Evolutionary conservation across 2,797 vertebrate genomes (phyloP).

Genomic region (Remorina albescens): DNA sequence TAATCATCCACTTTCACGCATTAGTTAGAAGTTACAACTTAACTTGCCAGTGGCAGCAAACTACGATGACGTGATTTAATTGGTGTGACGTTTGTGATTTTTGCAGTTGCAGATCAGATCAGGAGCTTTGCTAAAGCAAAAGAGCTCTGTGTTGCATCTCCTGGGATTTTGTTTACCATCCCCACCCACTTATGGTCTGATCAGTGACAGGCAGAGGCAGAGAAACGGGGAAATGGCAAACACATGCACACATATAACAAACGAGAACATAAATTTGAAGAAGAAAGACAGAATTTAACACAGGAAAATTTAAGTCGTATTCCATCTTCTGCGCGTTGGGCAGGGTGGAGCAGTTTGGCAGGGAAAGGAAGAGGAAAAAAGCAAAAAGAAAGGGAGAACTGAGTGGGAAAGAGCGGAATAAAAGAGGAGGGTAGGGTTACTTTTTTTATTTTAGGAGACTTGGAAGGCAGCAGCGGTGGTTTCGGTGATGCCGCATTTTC

Average conservation of each 20-base stretch:
- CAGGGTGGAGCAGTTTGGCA: conserved; percentile 83
- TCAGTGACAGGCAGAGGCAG: conserved; percentile 48
- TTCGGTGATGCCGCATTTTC: conserved; percentile 86
- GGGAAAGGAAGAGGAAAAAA: conserved; percentile 20
- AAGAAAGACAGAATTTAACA: not conserved
- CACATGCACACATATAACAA: conserved; percentile 20
- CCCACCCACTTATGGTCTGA: conserved; percentile 59
- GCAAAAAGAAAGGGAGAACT: conserved; percentile 25
- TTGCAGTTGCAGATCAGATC: conserved; percentile 34
- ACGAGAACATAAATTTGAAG: not conserved
- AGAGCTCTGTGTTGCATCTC: conserved; percentile 56
- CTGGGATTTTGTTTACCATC: conserved; percentile 61
- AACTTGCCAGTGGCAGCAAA: conserved; percentile 12
- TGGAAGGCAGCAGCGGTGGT: conserved; percentile 75
- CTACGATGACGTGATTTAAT: conserved; percentile 30
- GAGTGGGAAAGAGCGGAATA: conserved; percentile 60
- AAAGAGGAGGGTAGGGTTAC: conserved; percentile 66
- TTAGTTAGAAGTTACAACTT: not conserved
- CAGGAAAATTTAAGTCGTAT: conserved; percentile 17
- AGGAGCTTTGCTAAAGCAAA: conserved; percentile 13
- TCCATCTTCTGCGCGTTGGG: conserved; percentile 54
- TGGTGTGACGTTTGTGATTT: conserved; percentile 45
- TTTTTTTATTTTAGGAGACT: conserved; percentile 81
- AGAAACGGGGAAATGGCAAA: conserved; percentile 12
- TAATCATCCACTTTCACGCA: conserved; percentile 2